phyloP scores from a whole-genome alignment of 1,140 invertebrate species.

The Steinernema feltiae region DNA sequence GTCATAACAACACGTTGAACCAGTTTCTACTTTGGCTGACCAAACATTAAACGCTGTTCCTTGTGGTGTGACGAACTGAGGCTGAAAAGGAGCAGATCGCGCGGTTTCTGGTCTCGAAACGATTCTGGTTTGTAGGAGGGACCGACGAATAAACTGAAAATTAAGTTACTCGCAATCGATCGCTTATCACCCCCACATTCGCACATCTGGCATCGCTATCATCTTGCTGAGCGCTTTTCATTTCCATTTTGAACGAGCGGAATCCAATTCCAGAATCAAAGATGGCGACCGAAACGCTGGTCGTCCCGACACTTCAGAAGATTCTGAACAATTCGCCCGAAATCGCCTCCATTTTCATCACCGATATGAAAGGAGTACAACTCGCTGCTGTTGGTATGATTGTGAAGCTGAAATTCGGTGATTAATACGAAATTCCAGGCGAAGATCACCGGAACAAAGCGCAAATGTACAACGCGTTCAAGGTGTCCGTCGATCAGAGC shows the following conservation, averaged over 20 bases:
- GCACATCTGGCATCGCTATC: too few species aligned
- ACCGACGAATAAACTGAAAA: too few species aligned
- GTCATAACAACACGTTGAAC: too few species aligned
- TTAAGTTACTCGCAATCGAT: too few species aligned
- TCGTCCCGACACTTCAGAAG: slow-evolving; percentile 4
- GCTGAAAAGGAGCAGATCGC: too few species aligned
- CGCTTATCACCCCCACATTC: too few species aligned
- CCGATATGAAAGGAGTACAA: slow-evolving; percentile 46
- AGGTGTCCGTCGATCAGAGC: slow-evolving; percentile 42
- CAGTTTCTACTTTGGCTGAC: too few species aligned
- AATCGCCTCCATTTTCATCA: slow-evolving; percentile 44
- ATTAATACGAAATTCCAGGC: slow-evolving; percentile 33
- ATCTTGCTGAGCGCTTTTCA: too few species aligned
- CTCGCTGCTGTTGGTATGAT: slow-evolving; percentile 41
- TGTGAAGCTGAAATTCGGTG: slow-evolving; percentile 23
- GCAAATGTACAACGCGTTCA: slow-evolving; percentile 34
- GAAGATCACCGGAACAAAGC: slow-evolving; percentile 41
- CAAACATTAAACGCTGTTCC: too few species aligned
- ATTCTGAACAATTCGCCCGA: slow-evolving; percentile 22
- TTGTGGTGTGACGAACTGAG: too few species aligned
- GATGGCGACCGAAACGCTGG: not conserved
- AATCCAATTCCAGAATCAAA: not conserved
- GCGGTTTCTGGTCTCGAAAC: too few species aligned
- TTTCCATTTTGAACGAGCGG: not conserved
- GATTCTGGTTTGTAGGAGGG: too few species aligned